Percentiles rank a stretch among this genome's conserved stretches.
These are phyloP conservation scores for Drosophila persimilis DNA, from an alignment of 1,140 invertebrate species.

Conservation along the genomic window DNA sequence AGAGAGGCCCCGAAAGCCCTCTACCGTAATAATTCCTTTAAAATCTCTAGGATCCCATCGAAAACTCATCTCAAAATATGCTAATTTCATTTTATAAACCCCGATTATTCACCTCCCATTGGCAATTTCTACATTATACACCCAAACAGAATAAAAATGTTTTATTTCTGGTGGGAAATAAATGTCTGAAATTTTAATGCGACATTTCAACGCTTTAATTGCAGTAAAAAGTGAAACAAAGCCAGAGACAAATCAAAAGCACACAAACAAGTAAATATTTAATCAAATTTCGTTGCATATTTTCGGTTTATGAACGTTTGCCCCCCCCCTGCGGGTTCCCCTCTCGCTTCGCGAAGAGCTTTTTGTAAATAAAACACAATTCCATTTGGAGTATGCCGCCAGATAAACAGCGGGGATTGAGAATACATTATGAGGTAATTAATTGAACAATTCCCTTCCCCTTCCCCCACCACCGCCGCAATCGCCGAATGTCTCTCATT, in stretches of 20 bases:
- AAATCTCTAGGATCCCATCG: too few species aligned
- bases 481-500: slow-evolving; percentile 2
- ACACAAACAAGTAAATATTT: slow-evolving; percentile 35
- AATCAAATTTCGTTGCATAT: slow-evolving; percentile 42
- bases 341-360: not conserved
- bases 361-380: slow-evolving; percentile 54
- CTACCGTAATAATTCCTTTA: too few species aligned
- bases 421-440: slow-evolving; percentile 63
- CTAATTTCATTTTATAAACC: not conserved
- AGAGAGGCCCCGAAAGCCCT: too few species aligned
- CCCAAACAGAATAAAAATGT: slow-evolving; percentile 20
- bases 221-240: slow-evolving; percentile 7
- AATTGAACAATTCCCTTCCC: slow-evolving; percentile 42
- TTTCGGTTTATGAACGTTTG: slow-evolving; percentile 31
- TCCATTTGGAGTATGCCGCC: slow-evolving; percentile 52
- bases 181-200: slow-evolving; percentile 27
- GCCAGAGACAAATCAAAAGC: not conserved
- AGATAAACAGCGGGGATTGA: slow-evolving; percentile 43
- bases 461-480: too few species aligned
- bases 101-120: not conserved
- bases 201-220: slow-evolving; percentile 35
- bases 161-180: slow-evolving; percentile 32
- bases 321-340: not conserved
- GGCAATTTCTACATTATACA: not conserved
- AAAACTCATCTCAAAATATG: too few species aligned